phyloP scores from a whole-genome alignment of 2,888 invertebrate genomes.

The Xanthorhoe spadicearia region DNA sequence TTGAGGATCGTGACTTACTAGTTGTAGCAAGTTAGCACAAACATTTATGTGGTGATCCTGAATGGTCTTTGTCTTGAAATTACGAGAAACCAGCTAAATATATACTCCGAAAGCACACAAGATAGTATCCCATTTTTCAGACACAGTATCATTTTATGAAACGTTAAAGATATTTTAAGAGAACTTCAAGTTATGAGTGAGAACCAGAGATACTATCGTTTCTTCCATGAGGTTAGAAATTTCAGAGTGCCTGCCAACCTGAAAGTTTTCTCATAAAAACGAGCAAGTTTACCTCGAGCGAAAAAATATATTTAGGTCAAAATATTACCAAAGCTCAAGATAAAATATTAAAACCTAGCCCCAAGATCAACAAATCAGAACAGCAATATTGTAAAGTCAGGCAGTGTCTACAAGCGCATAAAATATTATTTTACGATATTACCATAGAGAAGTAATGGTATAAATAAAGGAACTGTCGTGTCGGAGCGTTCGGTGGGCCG shows the following conservation, averaged over 20 bases:
- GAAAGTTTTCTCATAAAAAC: not conserved
- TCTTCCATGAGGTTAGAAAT: no score
- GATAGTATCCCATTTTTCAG: no score
- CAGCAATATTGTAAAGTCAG: conserved; percentile 60
- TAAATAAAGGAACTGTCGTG: conserved; percentile 78
- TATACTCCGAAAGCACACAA: no score
- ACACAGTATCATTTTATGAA: no score
- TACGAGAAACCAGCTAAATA: no score
- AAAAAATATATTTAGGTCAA: not conserved
- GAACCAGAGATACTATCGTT: no score
- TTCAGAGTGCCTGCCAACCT: no score
- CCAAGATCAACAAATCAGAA: conserved; percentile 48
- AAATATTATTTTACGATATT: conserved; percentile 74
- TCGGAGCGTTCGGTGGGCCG: conserved; percentile 72
- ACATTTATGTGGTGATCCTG: no score
- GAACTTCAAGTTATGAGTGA: no score
- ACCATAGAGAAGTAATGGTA: conserved; percentile 70
- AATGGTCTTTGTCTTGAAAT: no score
- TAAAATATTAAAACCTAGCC: conserved; percentile 36
- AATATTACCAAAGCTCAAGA: conserved; percentile 1
- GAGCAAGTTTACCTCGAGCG: not conserved
- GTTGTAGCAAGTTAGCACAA: not conserved
- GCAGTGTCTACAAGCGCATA: conserved; percentile 62
- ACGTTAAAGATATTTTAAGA: no score
- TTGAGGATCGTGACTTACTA: no score